Conservation (phyloP, 2,797 vertebrate genomes). For the Valencia hispanica region DNA sequence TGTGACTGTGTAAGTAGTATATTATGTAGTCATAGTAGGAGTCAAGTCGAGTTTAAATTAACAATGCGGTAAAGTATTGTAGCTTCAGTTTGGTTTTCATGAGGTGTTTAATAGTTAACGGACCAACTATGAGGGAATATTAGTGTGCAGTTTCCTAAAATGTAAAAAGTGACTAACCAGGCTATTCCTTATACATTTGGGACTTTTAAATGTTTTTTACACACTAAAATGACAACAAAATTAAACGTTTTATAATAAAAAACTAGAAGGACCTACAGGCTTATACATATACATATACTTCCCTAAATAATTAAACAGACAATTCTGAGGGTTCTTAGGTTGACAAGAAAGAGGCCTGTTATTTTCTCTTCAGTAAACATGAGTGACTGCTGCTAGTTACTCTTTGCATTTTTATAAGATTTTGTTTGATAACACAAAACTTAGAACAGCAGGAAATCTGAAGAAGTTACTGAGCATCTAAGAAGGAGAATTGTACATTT, state of each 20-base stretch:
- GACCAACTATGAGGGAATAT: not conserved
- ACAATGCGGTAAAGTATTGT: not conserved
- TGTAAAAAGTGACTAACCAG: not conserved
- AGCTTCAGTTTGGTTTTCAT: not conserved
- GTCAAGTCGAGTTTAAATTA: constrained; percentile 1
- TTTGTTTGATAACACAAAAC: not conserved
- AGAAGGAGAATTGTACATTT: not conserved
- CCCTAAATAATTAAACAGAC: not conserved
- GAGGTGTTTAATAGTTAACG: not conserved
- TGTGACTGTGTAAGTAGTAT: constrained; percentile 2
- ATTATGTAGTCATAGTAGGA: constrained; percentile 6
- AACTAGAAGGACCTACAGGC: not conserved
- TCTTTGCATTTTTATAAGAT: not conserved
- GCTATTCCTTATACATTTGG: not conserved
- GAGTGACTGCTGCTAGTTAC: not conserved
- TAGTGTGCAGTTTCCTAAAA: not conserved
- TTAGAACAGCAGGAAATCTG: not conserved
- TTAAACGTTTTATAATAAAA: not conserved
- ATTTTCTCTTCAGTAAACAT: not conserved
- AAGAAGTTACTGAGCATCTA: not conserved
- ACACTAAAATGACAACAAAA: not conserved
- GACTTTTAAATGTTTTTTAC: not conserved
- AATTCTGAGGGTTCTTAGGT: not conserved
- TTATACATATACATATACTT: not conserved
- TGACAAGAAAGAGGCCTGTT: not conserved